A percentile compares a stretch with the other conserved stretches of the same genome.
These are phyloP conservation scores for Caenorhabditis doughertyi DNA, from an alignment of 2,888 invertebrate genomes.

Conservation along the genomic window DNA sequence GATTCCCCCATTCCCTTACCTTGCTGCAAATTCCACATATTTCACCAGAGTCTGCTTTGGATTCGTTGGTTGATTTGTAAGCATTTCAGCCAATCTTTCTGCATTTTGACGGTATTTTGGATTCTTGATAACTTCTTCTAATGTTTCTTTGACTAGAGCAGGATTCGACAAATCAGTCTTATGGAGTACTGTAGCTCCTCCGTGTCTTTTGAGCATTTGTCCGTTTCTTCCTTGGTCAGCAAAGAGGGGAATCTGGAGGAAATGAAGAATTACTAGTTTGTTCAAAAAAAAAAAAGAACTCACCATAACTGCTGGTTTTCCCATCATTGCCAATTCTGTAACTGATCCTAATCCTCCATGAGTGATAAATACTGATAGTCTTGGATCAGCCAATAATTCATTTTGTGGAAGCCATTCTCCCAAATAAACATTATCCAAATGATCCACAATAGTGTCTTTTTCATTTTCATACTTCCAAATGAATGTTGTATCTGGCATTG, in stretches of 20 bases:
- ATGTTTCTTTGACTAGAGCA: conserved; percentile 29
- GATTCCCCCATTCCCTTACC: too few species aligned
- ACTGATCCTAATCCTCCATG: conserved; percentile 45
- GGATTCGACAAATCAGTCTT: conserved; percentile 61
- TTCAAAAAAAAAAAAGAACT: background rate
- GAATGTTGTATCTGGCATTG: conserved; percentile 68
- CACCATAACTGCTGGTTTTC: conserved; percentile 48
- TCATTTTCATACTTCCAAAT: conserved; percentile 72
- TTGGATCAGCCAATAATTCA: conserved; percentile 63
- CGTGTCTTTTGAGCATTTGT: conserved; percentile 52
- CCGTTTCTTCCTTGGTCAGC: conserved; percentile 74
- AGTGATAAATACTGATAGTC: conserved; percentile 30
- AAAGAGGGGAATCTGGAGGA: conserved; percentile 68
- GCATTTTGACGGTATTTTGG: conserved; percentile 48
- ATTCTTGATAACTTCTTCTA: conserved; percentile 65
- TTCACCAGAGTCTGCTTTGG: conserved; percentile 65
- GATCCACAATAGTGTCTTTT: conserved; percentile 22
- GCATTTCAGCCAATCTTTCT: conserved; percentile 56
- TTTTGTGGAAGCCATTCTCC: conserved; percentile 74
- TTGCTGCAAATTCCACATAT: conserved; percentile 67
- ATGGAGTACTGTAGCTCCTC: conserved; percentile 56
- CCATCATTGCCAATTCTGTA: conserved; percentile 38
- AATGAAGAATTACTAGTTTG: background rate
- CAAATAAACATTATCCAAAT: conserved; percentile 65
- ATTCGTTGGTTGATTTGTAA: conserved; percentile 60